A percentile compares a stretch with the other conserved stretches of the same genome.
Evolutionary conservation across 2,797 vertebrate species (phyloP).

Genomic region (Euthynnus affinis): DNA sequence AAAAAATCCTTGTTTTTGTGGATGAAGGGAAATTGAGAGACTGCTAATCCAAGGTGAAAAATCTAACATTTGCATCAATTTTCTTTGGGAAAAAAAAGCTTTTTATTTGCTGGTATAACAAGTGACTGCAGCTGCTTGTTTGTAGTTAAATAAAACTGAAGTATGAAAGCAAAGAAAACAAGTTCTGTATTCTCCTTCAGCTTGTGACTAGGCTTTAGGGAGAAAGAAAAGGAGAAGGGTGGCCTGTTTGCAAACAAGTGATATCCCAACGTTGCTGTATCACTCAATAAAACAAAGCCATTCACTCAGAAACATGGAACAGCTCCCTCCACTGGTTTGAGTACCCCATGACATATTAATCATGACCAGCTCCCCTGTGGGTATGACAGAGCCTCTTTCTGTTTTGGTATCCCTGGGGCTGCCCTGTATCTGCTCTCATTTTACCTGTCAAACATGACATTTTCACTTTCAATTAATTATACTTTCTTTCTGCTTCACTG

Average conservation of each 20-base stretch:
- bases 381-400: constrained; percentile 45
- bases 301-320: constrained; percentile 55
- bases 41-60: constrained; percentile 15
- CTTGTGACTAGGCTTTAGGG: constrained; percentile 59
- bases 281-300: constrained; percentile 25
- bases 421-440: constrained; percentile 46
- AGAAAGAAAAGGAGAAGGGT: constrained; percentile 18
- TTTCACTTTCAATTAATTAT: constrained; percentile 48
- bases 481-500: constrained; percentile 18
- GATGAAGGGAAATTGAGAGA: neutral
- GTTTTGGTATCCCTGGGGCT: constrained; percentile 24
- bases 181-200: constrained; percentile 35
- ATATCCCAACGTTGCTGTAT: constrained; percentile 16
- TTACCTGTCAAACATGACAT: constrained; percentile 56
- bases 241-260: constrained; percentile 27
- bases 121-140: constrained; percentile 22
- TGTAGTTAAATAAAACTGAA: constrained; percentile 33
- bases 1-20: constrained; percentile 16
- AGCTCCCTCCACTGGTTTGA: constrained; percentile 79
- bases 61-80: constrained; percentile 1
- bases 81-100: neutral
- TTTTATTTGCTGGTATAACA: constrained; percentile 11
- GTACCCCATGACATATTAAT: constrained; percentile 57
- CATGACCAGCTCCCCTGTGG: constrained; percentile 27
- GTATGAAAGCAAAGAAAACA: constrained; percentile 45